Evolutionary conservation across 1,140 invertebrate genomes (phyloP), one percentile per base, ranked within the genome.

Genomic region (Pseudomyrmex concolor): DNA sequence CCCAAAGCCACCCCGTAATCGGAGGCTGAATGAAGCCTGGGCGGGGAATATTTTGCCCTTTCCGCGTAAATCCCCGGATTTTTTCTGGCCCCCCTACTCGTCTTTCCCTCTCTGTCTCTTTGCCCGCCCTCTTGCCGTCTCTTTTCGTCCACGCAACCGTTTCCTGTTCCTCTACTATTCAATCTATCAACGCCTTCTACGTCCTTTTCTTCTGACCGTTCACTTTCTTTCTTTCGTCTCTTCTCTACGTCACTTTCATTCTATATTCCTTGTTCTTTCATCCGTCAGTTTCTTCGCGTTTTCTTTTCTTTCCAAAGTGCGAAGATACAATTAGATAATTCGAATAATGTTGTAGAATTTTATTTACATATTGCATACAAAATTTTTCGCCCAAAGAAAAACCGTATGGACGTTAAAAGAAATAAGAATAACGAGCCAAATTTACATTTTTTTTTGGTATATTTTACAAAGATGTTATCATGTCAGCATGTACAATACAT

Each of bases 21-120:
- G 88, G 91, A 89, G 90, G 90, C 92, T 93, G 93, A 94, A 94
- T 94, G 93, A 93, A 89, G 87, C 89, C 91, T 93, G 93, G 93
- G 93, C 94, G 94, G 94, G 92, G 91, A 93, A 93, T 91, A 92
- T 92, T 92, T 92, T 91, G 92, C 89, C 92, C 91, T 90, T 93
- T 93, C 89, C 91, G 89, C 87, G 89, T 92, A 91, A 91, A 90
- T 91, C 91, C 88, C 84, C 87, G 85, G 87, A 86, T 89, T 91
- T 91, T 90, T 91, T 89, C 85, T 86, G 81, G 73, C 83, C 83
- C 82, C 60, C 57, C 84, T 81, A 74, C 78, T 64, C 77, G 63
- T 78, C 84, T 80, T 70, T 62, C 63, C 85, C 50, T 64, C 2
- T 10, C n/a, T 9, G 13, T 5, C 50, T 50, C 8, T 80, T 62